Percentiles rank a stretch among this genome's conserved stretches.
Conservation (phyloP, 23 tunicate genomes). For the Styela plicata region DNA sequence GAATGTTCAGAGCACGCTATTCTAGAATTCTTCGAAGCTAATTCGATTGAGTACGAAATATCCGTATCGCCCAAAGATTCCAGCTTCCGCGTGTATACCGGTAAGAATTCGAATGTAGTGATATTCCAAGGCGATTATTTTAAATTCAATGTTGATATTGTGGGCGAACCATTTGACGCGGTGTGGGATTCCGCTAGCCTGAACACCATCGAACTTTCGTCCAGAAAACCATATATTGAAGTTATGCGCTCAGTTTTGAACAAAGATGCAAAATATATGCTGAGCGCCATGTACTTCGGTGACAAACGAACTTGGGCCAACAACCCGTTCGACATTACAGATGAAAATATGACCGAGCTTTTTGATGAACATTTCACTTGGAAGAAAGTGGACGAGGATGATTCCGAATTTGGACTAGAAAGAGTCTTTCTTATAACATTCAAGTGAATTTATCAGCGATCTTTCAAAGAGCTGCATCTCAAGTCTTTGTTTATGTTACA, state of each 20-base stretch:
- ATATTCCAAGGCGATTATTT: slow-evolving; percentile 67
- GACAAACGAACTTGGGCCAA: slow-evolving; percentile 54
- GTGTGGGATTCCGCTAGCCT: slow-evolving; percentile 65
- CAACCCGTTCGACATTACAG: slow-evolving; percentile 51
- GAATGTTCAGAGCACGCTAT: slow-evolving; percentile 73
- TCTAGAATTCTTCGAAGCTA: slow-evolving; percentile 44
- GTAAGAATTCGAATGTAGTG: slow-evolving; percentile 28
- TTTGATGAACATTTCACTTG: slow-evolving; percentile 44
- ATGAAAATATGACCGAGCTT: slow-evolving; percentile 34
- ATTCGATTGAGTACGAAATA: slow-evolving; percentile 42
- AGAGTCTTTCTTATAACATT: slow-evolving; percentile 30
- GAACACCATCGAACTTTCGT: slow-evolving; percentile 34
- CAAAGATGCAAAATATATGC: slow-evolving; percentile 37
- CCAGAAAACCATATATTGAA: slow-evolving; percentile 32
- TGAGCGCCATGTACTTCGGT: slow-evolving; percentile 50
- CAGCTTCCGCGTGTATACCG: slow-evolving; percentile 30
- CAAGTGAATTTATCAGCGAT: slow-evolving; percentile 31
- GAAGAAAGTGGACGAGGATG: slow-evolving; percentile 44
- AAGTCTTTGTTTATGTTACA: too few relatives aligned
- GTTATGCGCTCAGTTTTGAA: slow-evolving; percentile 33
- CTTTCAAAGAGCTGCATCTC: too few relatives aligned
- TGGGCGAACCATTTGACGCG: slow-evolving; percentile 52
- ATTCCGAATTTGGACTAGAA: slow-evolving; percentile 50
- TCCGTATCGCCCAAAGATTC: neutral
- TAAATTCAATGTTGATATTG: slow-evolving; percentile 28